Conservation (phyloP, 2,888 invertebrate species). For the Drosophila ustulata region DNA sequence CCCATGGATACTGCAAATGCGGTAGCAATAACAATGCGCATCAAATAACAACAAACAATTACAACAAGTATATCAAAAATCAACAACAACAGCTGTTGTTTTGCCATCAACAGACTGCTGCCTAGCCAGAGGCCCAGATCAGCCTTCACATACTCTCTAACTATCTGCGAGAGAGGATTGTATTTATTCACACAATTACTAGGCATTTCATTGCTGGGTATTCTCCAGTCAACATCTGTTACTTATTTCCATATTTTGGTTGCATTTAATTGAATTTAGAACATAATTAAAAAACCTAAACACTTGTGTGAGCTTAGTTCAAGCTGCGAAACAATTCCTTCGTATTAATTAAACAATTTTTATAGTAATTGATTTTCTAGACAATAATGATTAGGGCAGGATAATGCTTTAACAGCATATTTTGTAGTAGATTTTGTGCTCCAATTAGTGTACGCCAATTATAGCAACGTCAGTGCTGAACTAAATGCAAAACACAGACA, state of each 20-base stretch:
- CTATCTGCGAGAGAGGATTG: neutral
- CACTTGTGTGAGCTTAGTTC: neutral
- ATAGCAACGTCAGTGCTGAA: neutral
- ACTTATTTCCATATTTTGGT: neutral
- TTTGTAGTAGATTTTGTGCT: neutral
- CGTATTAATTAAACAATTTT: conserved; percentile 14
- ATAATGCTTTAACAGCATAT: neutral
- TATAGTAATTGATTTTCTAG: conserved; percentile 7
- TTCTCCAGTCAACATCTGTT: neutral
- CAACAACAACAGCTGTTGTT: conserved; percentile 33
- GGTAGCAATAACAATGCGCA: conserved; percentile 14
- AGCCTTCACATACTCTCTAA: conserved; percentile 3
- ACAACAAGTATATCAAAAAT: conserved; percentile 28
- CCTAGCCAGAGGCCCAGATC: conserved; percentile 17
- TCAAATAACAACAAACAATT: conserved; percentile 17
- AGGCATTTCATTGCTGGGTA: conserved; percentile 1
- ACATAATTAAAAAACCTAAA: conserved; percentile 34
- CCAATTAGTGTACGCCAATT: conserved; percentile 3
- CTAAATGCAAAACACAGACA: neutral
- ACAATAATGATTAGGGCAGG: conserved; percentile 4
- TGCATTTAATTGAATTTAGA: conserved; percentile 31
- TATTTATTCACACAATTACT: neutral
- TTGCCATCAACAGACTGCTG: conserved; percentile 10
- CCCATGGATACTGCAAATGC: conserved; percentile 8
- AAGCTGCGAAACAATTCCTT: conserved; percentile 2